A percentile compares a stretch with the other conserved stretches of the same genome.
Conservation (phyloP, 2,113 vertebrate genomes). For the Oenanthe melanoleuca region DNA sequence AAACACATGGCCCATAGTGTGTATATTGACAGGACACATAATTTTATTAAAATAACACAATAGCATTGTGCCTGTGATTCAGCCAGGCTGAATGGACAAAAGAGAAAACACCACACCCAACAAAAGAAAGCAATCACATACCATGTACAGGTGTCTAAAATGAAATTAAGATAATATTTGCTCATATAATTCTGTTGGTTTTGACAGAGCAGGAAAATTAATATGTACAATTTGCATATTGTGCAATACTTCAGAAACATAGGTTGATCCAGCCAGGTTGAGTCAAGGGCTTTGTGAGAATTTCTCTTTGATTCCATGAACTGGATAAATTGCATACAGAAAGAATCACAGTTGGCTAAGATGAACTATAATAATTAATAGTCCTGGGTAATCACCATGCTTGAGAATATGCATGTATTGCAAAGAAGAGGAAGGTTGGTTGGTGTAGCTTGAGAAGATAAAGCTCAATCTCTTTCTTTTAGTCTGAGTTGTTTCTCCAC, state of each 20-base stretch:
- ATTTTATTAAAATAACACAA: conserved; percentile 46
- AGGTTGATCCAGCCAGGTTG: background rate
- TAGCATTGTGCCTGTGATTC: background rate
- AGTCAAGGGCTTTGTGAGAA: conserved; percentile 7
- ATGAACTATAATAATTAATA: background rate
- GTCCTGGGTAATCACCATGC: background rate
- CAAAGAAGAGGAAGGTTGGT: background rate
- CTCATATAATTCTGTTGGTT: conserved; percentile 37
- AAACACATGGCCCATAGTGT: background rate
- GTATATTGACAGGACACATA: background rate
- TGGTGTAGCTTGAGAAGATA: background rate
- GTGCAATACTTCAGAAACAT: background rate
- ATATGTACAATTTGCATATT: conserved; percentile 35
- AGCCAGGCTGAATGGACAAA: background rate
- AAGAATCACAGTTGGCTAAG: background rate
- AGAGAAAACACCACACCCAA: background rate
- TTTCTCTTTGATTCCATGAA: background rate
- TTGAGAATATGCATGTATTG: background rate
- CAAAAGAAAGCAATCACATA: background rate
- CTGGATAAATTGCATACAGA: background rate
- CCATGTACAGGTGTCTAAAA: background rate
- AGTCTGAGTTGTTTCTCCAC: background rate
- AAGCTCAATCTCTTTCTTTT: background rate
- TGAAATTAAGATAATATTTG: conserved; percentile 40
- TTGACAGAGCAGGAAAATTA: conserved; percentile 36